Evolutionary conservation across 2,113 vertebrate species (phyloP).

Genomic region (Ornithorhynchus anatinus): DNA sequence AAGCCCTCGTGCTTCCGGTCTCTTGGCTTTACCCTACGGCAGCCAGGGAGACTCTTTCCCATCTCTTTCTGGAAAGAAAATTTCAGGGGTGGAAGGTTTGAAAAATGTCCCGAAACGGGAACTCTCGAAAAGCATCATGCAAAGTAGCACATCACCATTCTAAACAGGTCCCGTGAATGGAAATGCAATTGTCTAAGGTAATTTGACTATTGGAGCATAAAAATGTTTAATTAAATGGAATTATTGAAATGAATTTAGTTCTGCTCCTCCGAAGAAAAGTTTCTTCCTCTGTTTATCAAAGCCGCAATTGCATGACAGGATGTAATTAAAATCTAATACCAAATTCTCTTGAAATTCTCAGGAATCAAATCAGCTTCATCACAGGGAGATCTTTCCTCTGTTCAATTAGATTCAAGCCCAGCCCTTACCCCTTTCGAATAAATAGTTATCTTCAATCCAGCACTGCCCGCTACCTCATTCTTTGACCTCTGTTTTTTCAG

Average conservation of each 20-base stretch:
- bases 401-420: too few relatives aligned
- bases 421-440: too few relatives aligned
- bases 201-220: conserved; percentile 61
- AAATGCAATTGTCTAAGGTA: conserved; percentile 50
- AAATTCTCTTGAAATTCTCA: conserved; percentile 31
- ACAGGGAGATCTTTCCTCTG: conserved; percentile 21
- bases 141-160: conserved; percentile 31
- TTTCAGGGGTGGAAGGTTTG: not conserved
- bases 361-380: conserved; percentile 31
- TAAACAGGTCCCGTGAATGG: conserved; percentile 42
- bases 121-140: conserved; percentile 42
- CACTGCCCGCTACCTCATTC: too few relatives aligned
- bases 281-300: conserved; percentile 51
- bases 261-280: conserved; percentile 35
- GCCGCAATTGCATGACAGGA: conserved; percentile 28
- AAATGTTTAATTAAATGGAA: conserved; percentile 67
- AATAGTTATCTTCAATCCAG: too few relatives aligned
- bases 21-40: too few relatives aligned
- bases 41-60: too few relatives aligned
- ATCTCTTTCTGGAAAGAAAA: too few relatives aligned
- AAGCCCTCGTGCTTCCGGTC: too few relatives aligned
- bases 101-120: conserved; percentile 17
- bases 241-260: conserved; percentile 52
- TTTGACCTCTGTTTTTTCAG: too few relatives aligned
- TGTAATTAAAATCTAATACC: conserved; percentile 63